A percentile compares a stretch with the other conserved stretches of the same genome.
These are phyloP conservation scores for Trogon surrucura DNA, from an alignment of 2,113 vertebrate genomes.

Conservation along the genomic window DNA sequence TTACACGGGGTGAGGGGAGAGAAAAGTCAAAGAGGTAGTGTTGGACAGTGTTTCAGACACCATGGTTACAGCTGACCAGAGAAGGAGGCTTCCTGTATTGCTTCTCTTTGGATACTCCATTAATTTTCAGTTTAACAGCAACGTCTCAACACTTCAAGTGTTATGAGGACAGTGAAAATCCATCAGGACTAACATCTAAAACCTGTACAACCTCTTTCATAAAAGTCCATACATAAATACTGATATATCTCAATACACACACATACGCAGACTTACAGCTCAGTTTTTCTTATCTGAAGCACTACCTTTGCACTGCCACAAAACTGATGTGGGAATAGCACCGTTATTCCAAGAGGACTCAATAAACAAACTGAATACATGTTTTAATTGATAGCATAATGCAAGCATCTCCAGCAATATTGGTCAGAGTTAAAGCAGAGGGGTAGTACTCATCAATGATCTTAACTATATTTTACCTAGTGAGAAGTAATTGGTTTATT, in stretches of 20 bases:
- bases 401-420: neutral
- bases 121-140: neutral
- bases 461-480: neutral
- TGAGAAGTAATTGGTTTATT: neutral
- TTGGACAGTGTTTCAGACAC: neutral
- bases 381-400: neutral
- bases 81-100: neutral
- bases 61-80: conserved; percentile 25
- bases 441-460: neutral
- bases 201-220: neutral
- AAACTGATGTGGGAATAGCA: neutral
- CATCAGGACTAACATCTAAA: neutral
- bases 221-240: neutral
- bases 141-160: neutral
- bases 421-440: neutral
- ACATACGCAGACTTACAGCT: neutral
- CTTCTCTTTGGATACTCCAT: neutral
- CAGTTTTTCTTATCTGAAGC: neutral
- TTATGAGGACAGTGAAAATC: neutral
- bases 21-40: neutral
- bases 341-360: neutral
- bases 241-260: neutral
- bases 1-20: accelerated
- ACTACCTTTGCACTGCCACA: neutral
- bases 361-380: neutral